Evolutionary conservation across 2,113 vertebrate species (phyloP).

Genomic region (Otocyon megalotis): DNA sequence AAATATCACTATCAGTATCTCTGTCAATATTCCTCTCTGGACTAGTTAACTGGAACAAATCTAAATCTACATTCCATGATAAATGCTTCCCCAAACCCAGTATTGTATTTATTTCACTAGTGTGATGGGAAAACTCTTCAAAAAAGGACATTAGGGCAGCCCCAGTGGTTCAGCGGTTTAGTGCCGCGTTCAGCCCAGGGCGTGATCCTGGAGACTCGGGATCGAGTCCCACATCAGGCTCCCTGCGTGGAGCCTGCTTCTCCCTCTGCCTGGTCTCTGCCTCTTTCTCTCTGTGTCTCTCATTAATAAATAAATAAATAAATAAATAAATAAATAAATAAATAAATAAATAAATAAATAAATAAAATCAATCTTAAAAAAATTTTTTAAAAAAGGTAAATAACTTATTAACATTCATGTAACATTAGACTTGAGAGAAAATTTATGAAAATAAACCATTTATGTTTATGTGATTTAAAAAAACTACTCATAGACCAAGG

Average conservation of each 20-base stretch:
- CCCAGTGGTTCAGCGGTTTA: no score
- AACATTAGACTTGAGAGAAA: slow-evolving; percentile 17
- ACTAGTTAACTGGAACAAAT: slow-evolving; percentile 51
- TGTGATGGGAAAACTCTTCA: slow-evolving; percentile 26
- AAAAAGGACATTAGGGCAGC: slow-evolving; percentile 23
- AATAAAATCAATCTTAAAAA: no score
- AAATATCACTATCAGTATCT: slow-evolving; percentile 30
- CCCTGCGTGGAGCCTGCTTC: no score
- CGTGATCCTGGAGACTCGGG: no score
- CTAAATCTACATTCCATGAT: background rate
- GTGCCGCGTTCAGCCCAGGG: no score
- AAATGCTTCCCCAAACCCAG: slow-evolving; percentile 22
- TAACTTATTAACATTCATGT: slow-evolving; percentile 42
- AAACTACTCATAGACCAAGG: background rate
- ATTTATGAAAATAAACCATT: background rate
- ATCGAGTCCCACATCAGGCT: no score
- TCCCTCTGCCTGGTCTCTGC: no score
- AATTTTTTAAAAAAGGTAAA: background rate
- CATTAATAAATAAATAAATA: no score
- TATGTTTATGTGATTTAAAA: slow-evolving; percentile 33
- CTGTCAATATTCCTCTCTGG: slow-evolving; percentile 25
- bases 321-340: no score
- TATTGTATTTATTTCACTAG: slow-evolving; percentile 18
- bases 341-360: no score
- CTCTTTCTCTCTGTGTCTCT: no score